Evolutionary conservation across 2,797 vertebrate species (phyloP).

Genomic region (Sebastes oblongus): DNA sequence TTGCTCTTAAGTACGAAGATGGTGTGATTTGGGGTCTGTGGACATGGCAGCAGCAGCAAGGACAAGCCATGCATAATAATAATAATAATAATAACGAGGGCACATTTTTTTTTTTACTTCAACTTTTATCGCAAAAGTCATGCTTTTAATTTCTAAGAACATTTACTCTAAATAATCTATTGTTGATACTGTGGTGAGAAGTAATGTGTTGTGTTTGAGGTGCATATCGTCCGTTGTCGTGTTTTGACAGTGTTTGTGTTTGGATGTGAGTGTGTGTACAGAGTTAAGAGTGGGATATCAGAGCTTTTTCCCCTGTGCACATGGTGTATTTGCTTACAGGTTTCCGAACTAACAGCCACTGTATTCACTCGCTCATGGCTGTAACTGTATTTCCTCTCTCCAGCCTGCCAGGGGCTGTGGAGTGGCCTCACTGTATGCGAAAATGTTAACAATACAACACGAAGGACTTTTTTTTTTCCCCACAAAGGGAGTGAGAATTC

Average conservation of each 20-base stretch:
- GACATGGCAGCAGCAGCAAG: conserved; percentile 17
- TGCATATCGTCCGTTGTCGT: conserved; percentile 62
- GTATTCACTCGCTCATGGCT: conserved; percentile 30
- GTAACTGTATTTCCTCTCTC: conserved; percentile 14
- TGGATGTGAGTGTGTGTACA: conserved; percentile 55
- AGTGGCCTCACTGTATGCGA: conserved; percentile 20
- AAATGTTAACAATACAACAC: conserved; percentile 15
- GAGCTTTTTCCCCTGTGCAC: conserved; percentile 14
- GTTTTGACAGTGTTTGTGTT: conserved; percentile 58
- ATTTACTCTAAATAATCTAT: conserved; percentile 64
- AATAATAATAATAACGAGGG: conserved; percentile 14
- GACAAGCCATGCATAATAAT: conserved; percentile 1
- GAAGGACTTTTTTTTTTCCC: neutral
- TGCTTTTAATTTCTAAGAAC: conserved; percentile 55
- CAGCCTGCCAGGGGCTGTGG: neutral
- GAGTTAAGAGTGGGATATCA: conserved; percentile 36
- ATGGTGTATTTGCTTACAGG: conserved; percentile 28
- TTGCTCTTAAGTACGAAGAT: conserved; percentile 5
- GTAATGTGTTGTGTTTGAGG: conserved; percentile 77
- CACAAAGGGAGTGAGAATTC: neutral
- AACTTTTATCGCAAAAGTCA: conserved; percentile 39
- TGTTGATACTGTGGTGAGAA: conserved; percentile 69
- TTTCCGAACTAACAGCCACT: conserved; percentile 18
- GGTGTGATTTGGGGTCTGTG: conserved; percentile 1
- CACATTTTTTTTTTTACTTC: conserved; percentile 37